Evolutionary conservation across 2,113 vertebrate genomes (phyloP).

Genomic region (Pyxicephalus adspersus): DNA sequence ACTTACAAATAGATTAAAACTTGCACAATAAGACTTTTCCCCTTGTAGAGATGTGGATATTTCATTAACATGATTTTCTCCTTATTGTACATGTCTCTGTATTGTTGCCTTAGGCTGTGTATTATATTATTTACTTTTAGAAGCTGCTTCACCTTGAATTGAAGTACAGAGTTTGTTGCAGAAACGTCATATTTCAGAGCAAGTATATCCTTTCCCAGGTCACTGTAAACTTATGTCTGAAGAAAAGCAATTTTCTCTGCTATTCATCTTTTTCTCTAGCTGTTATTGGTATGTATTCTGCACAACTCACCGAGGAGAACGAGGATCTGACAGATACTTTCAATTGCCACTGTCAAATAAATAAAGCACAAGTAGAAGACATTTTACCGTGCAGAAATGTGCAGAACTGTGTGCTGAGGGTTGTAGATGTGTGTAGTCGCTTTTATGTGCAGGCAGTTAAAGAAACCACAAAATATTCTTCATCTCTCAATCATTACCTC

Average conservation of each 20-base stretch:
- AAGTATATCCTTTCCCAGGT: slow-evolving; percentile 43
- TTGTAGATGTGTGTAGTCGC: background rate
- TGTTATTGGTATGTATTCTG: slow-evolving; percentile 46
- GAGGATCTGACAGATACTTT: slow-evolving; percentile 39
- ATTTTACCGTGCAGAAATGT: slow-evolving; percentile 16
- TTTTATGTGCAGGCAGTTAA: background rate
- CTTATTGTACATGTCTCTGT: slow-evolving; percentile 12
- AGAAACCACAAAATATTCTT: slow-evolving; percentile 17
- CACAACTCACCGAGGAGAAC: slow-evolving; percentile 6
- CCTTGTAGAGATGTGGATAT: slow-evolving; percentile 17
- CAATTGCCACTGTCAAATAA: slow-evolving; percentile 38
- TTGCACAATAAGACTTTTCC: background rate
- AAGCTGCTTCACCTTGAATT: slow-evolving; percentile 52
- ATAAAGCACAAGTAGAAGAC: slow-evolving; percentile 33
- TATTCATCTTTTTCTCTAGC: slow-evolving; percentile 46
- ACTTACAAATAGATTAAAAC: slow-evolving; percentile 8
- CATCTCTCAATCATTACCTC: slow-evolving; percentile 24
- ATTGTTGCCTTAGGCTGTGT: slow-evolving; percentile 42
- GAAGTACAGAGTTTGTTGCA: slow-evolving; percentile 46
- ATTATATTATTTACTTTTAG: slow-evolving; percentile 53
- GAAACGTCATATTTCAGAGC: slow-evolving; percentile 40
- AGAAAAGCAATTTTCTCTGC: slow-evolving; percentile 54
- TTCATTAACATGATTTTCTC: slow-evolving; percentile 16
- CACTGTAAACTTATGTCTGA: slow-evolving; percentile 47
- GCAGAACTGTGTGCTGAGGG: slow-evolving; percentile 8